Percentiles rank a stretch among this genome's conserved stretches.
phyloP scores from a whole-genome alignment of 2,113 vertebrate species.

The Thryonomys swinderianus region DNA sequence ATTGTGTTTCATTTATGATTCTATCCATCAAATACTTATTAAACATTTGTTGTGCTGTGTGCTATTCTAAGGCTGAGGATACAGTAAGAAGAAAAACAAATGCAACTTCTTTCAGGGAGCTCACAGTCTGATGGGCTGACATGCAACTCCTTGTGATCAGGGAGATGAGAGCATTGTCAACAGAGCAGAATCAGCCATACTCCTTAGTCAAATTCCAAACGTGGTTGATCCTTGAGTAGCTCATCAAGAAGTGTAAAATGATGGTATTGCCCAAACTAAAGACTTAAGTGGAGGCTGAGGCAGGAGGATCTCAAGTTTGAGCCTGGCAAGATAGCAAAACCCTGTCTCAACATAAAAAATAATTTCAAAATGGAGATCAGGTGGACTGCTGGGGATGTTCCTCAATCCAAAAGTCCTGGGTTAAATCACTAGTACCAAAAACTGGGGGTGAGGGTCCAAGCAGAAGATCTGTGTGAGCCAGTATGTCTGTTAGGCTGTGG shows the following conservation, averaged over 20 bases:
- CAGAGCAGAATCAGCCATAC: background rate
- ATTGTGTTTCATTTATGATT: background rate
- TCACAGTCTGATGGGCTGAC: background rate
- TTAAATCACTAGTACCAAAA: background rate
- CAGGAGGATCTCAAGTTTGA: background rate
- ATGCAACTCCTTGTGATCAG: background rate
- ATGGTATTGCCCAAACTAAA: background rate
- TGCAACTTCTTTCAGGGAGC: background rate
- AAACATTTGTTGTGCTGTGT: background rate
- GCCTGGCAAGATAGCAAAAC: background rate
- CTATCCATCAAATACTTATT: background rate
- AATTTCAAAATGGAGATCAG: background rate
- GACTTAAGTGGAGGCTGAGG: background rate
- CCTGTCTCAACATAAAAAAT: background rate
- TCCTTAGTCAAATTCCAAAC: background rate
- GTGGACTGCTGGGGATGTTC: background rate
- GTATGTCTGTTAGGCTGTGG: background rate
- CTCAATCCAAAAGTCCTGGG: background rate
- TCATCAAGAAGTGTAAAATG: background rate
- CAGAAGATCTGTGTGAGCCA: accelerated
- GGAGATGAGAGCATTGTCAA: background rate
- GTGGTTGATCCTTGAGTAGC: background rate
- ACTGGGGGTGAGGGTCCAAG: background rate
- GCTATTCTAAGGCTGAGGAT: background rate
- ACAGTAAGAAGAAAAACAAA: background rate